phyloP scores from a whole-genome alignment of 2,888 invertebrate genomes.

The Phlogophora meticulosa region DNA sequence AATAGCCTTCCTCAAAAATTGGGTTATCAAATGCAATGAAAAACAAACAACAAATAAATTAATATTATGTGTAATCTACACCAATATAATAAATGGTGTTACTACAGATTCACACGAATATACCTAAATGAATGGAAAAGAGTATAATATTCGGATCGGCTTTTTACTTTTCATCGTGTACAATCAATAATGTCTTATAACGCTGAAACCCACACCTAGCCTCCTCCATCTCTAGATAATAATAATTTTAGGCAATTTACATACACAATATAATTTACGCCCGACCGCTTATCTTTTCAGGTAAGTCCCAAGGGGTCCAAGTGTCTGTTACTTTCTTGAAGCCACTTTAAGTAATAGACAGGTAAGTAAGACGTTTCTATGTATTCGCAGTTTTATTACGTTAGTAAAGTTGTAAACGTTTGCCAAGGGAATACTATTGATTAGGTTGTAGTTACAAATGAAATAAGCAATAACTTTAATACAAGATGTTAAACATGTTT shows the following conservation, averaged over 20 bases:
- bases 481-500: neutral
- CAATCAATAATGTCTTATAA: constrained; percentile 10
- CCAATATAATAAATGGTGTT: too few relatives aligned
- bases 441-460: neutral
- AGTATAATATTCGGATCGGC: neutral
- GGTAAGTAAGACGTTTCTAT: constrained; percentile 13
- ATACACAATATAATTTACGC: constrained; percentile 26
- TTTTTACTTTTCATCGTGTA: neutral
- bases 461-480: neutral
- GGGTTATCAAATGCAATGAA: too few relatives aligned
- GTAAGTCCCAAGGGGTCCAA: constrained; percentile 18
- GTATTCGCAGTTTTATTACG: constrained; percentile 18
- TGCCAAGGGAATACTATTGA: constrained; percentile 12
- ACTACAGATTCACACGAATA: too few relatives aligned
- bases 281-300: constrained; percentile 35
- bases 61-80: too few relatives aligned
- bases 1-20: too few relatives aligned
- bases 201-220: neutral
- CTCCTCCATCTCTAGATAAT: too few relatives aligned
- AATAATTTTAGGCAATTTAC: constrained; percentile 29
- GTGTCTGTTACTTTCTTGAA: constrained; percentile 16
- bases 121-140: too few relatives aligned
- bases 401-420: constrained; percentile 19
- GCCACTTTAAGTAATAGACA: constrained; percentile 32
- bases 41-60: too few relatives aligned